Evolutionary conservation across 2,888 invertebrate genomes (phyloP), one percentile per base, ranked within the genome.

Genomic region (Eupeodes latifasciatus): DNA sequence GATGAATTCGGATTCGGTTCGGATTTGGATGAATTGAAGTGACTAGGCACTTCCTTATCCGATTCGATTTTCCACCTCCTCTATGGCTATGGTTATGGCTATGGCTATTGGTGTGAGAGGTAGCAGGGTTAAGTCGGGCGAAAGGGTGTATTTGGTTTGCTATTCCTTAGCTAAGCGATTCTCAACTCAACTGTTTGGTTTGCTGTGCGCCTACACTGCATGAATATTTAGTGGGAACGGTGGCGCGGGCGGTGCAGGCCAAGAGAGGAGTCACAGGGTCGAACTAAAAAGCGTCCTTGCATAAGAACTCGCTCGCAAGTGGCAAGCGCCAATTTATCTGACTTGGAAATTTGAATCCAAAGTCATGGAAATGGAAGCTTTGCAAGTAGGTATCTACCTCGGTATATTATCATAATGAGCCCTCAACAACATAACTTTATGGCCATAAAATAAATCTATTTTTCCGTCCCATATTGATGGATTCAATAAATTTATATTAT

Each of bases 251-350:
- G 19, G n/a, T 69, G 53, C 5, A 55, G 40, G 55, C 14, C 10
- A 40, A 67, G 5, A 27, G 9, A 11, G 40, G 71, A 19, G 10
- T 16, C 16, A 44, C 19, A 71, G 10, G 44, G 72, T 59, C n/a
- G 72, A 44, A 47, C 27, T 59, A 59, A 59, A 44, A 59, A 59
- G 80, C 80, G 85, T 85, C 81, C 80, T 81, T 85, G 85, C 81
- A 81, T 77, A 85, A 74, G 75, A 69, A 34, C 62, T 71, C 40
- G 36, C 62, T 71, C 40, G 36, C 36, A 83, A 59, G 71, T 72
- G 57, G 27, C 57, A 66, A 66, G 67, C 59, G 72, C 59, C 72
- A 72, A 72, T 59, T 72, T 27, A 72, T 47, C 47, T 72, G 57
- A 72, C 47, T 72, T 72, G 72, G 5, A 55, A 47, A n/a, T 19